Conservation (phyloP, 2,113 vertebrate genomes). For the Myanophis thanlyinensis region DNA sequence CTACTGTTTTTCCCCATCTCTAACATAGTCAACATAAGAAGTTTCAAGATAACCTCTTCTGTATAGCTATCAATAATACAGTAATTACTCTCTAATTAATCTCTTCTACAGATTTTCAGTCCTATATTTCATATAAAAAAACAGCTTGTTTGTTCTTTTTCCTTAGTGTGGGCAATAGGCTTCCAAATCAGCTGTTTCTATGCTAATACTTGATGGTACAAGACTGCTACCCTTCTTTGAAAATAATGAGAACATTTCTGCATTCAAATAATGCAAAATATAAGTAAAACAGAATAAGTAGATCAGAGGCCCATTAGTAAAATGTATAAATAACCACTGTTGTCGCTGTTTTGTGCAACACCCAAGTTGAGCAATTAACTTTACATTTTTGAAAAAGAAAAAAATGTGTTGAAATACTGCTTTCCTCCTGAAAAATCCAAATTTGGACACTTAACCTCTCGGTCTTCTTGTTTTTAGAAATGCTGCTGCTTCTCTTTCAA, state of each 20-base stretch:
- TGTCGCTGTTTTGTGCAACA: not conserved
- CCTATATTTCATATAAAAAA: not conserved
- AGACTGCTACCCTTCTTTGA: not conserved
- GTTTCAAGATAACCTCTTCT: not conserved
- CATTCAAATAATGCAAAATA: not conserved
- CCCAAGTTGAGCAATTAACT: not conserved
- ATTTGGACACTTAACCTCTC: not conserved
- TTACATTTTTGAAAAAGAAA: not conserved
- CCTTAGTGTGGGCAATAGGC: not conserved
- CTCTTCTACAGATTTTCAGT: not conserved
- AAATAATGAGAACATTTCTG: not conserved
- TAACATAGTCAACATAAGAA: not conserved
- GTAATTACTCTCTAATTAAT: not conserved
- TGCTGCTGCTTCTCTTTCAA: constrained; percentile 18
- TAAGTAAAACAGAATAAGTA: not conserved
- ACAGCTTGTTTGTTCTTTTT: not conserved
- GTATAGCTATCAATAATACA: not conserved
- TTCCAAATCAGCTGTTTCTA: not conserved
- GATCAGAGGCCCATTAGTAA: not conserved
- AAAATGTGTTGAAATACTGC: not conserved
- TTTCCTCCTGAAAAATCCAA: constrained; percentile 9
- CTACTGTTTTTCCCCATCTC: not conserved
- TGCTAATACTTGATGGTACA: not conserved
- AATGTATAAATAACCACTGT: not conserved
- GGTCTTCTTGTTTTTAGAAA: constrained; percentile 2